Conservation (phyloP, 2,113 vertebrate genomes). For the Hassar affinis region DNA sequence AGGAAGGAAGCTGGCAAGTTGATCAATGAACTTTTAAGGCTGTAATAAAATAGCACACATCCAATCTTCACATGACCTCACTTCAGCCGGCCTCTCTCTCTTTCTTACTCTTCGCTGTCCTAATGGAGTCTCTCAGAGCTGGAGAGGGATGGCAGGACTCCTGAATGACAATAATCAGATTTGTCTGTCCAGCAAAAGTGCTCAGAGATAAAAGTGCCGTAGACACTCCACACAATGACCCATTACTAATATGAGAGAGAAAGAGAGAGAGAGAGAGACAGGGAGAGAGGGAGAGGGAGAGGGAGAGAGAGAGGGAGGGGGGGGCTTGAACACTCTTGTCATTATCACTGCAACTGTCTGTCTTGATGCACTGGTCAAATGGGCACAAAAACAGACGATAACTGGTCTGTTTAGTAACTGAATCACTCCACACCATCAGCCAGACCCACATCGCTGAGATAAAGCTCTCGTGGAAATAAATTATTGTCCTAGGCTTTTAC, state of each 20-base stretch:
- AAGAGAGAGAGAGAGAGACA: conserved; percentile 31
- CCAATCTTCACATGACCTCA: conserved; percentile 29
- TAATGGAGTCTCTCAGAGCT: conserved; percentile 48
- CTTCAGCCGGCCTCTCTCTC: background rate
- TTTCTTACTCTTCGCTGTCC: conserved; percentile 25
- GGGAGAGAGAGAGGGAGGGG: background rate
- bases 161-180: conserved; percentile 53
- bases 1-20: conserved; percentile 23
- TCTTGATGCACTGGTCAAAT: conserved; percentile 39
- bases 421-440: conserved; percentile 30
- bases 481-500: conserved; percentile 3
- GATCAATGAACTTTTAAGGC: conserved; percentile 40
- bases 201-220: conserved; percentile 48
- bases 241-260: conserved; percentile 37
- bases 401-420: conserved; percentile 23
- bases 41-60: conserved; percentile 39
- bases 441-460: background rate
- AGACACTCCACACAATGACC: conserved; percentile 42
- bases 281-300: no score
- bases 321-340: conserved; percentile 13
- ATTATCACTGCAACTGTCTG: conserved; percentile 27
- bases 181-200: conserved; percentile 50
- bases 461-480: conserved; percentile 13
- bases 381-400: conserved; percentile 23
- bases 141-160: conserved; percentile 31